Evolutionary conservation across 1,140 invertebrate genomes (phyloP), one percentile per base, ranked within the genome.

Genomic region (Patella vulgata): DNA sequence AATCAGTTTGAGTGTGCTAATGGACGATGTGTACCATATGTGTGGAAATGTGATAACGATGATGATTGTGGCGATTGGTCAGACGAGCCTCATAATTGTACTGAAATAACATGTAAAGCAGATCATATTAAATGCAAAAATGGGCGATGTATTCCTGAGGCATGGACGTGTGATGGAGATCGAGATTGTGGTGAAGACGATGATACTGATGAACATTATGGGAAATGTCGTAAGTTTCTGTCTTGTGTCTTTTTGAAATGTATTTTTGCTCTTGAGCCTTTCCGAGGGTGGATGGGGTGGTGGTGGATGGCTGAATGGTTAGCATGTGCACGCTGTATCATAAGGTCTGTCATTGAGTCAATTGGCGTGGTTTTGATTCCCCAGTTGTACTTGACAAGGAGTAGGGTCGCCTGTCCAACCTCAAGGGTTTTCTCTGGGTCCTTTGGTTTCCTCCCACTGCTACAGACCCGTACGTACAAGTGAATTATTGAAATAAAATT

Each of bases 1-100:
- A 94, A 92, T 73, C 94, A 98, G 82, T 98, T 96, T 88, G 89
- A 94, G 25, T 99, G 96, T 84, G 92, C 90, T 71, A 93, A 93
- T 2, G 95, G 95, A 0, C 87, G 95, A 3, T 98, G 96, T 73
- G 96, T 98, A 42, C 91, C 94, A 91, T 97, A 75, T 95, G 95
- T 81, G 79, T 89, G 0, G 96, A 96, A 73, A 51, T 95, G 93
- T 40, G 97, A 99, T 79, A 95, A 85, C 84, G 96, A 98, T 77
- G 94, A 97, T 78, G 93, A 95, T 75, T 95, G 93, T 71, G 89
- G 87, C 0, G 93, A 95, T 80, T 83, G 86, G 30, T 90, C 89
- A 0, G 93, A 95, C 79, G 93, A 95, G 0, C 89, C 88, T 0
- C 88, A 9, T 0, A 57, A 74, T 56, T 82, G 79, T 63, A 60